Base-by-base conservation (phyloP, 2,888 invertebrate genomes). In the Ornithoptera priamus region DNA sequence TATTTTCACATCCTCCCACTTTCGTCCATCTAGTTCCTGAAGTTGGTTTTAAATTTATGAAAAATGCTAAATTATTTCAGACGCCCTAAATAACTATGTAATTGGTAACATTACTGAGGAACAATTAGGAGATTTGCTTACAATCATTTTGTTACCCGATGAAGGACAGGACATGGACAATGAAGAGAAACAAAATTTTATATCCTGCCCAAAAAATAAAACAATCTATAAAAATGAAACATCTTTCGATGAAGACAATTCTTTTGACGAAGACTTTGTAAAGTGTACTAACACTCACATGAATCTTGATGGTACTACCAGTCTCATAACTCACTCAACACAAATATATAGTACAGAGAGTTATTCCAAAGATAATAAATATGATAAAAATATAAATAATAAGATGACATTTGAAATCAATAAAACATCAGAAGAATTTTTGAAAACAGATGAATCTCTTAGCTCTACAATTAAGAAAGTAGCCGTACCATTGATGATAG, bases 11-110 rank as follows among this genome's bases (percentile, higher is more conserved):
- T 30, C 30, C 30, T 30, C 5, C 3, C 30, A 3, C 15, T 46
- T 46, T 46, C 15, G 12, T 10, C 46, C 46, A 15, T 46, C 15
- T 46, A 15, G 46, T 46, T 46, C 12, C 15, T 15, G 46, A 39
- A 3, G 15, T 15, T 46, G 2, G 15, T 46, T 46, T 12, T 46
- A 15, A 46, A 15, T 42, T 12, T 42, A 42, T 42, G 15, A 2
- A 46, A 46, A 15, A 46, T 3, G 2, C 15, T 2, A 15, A 46
- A 15, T 12, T 15, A 1, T 67, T 67, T 67, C 59, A 68, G 68
- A 63, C 20, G 63, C 50, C 6, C 58, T 68, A 30, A 58, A 68
- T 42, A 50, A 59, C 6, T 68, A 68, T 30, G 46, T 68, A 50
- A n/a, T 10, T 5, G 68, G 68, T 18, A 59, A 59, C 20, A 59